Base-by-base conservation (phyloP, 1,140 invertebrate species). In the Drosophila quadrilineata region DNA sequence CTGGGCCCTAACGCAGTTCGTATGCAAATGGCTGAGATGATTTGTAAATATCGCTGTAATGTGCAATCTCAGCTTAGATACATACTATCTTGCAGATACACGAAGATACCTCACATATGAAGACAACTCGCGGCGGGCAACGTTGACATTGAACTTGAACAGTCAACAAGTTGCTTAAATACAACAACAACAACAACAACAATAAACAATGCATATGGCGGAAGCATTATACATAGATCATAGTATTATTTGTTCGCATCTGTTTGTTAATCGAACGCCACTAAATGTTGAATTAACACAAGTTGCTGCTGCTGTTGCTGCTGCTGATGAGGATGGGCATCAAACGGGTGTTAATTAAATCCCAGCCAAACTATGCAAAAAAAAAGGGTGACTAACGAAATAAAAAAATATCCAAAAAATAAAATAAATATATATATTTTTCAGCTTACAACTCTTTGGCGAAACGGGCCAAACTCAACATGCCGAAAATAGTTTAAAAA, bases 61-160 rank as follows among this genome's bases (percentile, higher is more conserved):
- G 71, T 68, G 71, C 67, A 63, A 50, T 64, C 65, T 63, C 31
- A 36, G 26, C 36, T 33, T 50, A 50, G 53, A 43, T 45, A 46
- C 52, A 46, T 12, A 22, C 21, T 6, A 14, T 9, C 10, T 33
- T 43, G 12, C 38, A 54, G 28, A 54, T 24, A 64, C 33, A 14
- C 45, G 21, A 14, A 21, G 26, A 33, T 29, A 35, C 21, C 5
- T 26, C 19, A 52, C 10, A 38, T 22, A 60, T 12, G 24, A 38
- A 45, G 45, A 58, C 36, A 71, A 29, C 21, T 26, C 38, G n/a
- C 29, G 16, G 29, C 9, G 9, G 8, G 29, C 12, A 24, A n/a
- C n/a, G n/a, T n/a, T 76, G 76, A 69, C 76, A 82, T 84, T 82
- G 77, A 82, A 82, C 77, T 82, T 84, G 59, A 38, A 16, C 49